Evolutionary conservation across 2,888 invertebrate species (phyloP).

Genomic region (Pilophorus perplexus): DNA sequence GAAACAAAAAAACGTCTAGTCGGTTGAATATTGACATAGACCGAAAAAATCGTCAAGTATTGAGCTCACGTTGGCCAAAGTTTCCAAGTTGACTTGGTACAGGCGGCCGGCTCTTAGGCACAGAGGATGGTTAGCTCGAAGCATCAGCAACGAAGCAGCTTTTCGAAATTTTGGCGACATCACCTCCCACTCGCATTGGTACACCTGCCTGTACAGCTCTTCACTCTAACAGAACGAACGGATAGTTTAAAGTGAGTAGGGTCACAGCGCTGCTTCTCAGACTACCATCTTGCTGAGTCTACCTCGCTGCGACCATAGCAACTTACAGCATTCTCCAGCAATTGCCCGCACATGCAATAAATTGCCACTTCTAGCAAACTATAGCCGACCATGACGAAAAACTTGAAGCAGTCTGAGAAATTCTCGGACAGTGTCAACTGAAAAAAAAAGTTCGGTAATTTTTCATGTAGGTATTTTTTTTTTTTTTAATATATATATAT

Average conservation of each 20-base stretch:
- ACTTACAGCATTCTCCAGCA: conserved; percentile 24
- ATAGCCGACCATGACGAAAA: conserved; percentile 12
- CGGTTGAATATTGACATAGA: no score
- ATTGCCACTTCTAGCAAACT: conserved; percentile 27
- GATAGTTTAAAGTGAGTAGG: no score
- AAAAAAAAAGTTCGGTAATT: not conserved
- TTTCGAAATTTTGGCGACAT: conserved; percentile 18
- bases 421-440: not conserved
- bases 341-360: conserved; percentile 8
- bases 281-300: no score
- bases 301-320: no score
- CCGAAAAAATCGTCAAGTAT: no score
- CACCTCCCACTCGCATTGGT: conserved; percentile 17
- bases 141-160: conserved; percentile 21
- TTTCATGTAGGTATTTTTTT: not conserved
- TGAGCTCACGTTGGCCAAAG: conserved; percentile 10
- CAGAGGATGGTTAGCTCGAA: conserved; percentile 3
- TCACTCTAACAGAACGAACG: conserved; percentile 9
- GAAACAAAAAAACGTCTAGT: no score
- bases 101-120: conserved; percentile 8
- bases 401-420: not conserved
- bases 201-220: conserved; percentile 9
- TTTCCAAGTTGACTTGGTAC: conserved; percentile 21
- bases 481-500: no score
- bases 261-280: no score